Conservation (phyloP, 2,113 vertebrate genomes). For the Engraulis encrasicolus region DNA sequence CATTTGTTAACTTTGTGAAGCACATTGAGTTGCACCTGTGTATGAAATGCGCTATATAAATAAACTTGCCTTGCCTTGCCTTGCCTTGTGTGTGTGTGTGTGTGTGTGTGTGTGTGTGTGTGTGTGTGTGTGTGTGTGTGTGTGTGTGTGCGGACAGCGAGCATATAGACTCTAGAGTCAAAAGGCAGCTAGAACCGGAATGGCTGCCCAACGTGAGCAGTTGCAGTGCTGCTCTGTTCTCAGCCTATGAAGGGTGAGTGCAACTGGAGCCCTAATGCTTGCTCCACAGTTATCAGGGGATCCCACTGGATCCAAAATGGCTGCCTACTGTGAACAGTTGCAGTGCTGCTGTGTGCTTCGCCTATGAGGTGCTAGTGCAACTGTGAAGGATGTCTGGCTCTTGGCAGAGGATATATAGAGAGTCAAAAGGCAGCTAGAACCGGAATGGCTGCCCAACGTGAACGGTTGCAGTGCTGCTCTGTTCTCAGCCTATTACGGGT, state of each 20-base stretch:
- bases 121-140: neutral
- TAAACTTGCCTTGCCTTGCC: neutral
- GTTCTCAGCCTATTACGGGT: too few relatives aligned
- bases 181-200: neutral
- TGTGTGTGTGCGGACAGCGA: neutral
- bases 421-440: neutral
- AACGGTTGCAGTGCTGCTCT: too few relatives aligned
- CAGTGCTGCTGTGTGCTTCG: neutral
- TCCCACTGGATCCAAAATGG: too few relatives aligned
- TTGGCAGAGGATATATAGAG: neutral
- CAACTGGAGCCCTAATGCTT: too few relatives aligned
- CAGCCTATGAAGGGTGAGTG: too few relatives aligned
- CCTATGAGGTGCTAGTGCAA: slow-evolving; percentile 8
- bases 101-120: neutral
- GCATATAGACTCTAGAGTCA: neutral
- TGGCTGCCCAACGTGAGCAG: neutral
- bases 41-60: too few relatives aligned
- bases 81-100: neutral
- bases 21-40: too few relatives aligned
- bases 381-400: neutral
- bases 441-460: neutral
- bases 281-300: too few relatives aligned
- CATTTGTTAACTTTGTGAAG: too few relatives aligned
- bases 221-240: neutral
- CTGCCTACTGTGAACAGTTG: too few relatives aligned